These are phyloP conservation scores for Tenthredo livida DNA, from an alignment of 2,888 invertebrate genomes.

Conservation along the genomic window DNA sequence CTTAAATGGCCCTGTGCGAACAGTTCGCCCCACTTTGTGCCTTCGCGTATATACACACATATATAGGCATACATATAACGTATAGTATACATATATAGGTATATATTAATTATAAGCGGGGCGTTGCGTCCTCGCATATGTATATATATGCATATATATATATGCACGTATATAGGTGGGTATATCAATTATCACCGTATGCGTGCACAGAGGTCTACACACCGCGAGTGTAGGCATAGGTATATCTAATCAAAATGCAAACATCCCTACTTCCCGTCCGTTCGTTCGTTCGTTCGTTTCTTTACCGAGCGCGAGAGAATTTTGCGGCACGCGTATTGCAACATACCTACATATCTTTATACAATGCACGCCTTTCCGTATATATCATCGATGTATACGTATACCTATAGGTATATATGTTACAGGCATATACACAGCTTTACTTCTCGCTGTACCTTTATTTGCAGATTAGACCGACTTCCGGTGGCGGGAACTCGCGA, in stretches of 20 bases:
- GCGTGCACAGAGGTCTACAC: not conserved
- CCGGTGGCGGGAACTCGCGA: slow-evolving; percentile 9
- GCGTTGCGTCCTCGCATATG: not conserved
- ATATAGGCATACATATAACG: not conserved
- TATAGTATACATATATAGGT: not conserved
- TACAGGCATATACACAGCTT: not conserved
- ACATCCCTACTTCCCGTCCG: slow-evolving; percentile 18
- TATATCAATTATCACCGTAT: not conserved
- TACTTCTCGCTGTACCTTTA: not conserved
- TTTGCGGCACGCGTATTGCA: not conserved
- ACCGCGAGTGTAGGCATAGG: not conserved
- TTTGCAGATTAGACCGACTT: slow-evolving; percentile 2
- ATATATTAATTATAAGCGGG: not conserved
- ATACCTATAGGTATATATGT: not conserved
- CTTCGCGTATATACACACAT: not conserved
- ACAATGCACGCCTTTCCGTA: not conserved
- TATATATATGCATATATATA: not conserved
- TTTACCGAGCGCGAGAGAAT: not conserved
- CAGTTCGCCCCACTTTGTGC: slow-evolving; percentile 37
- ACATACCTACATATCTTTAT: not conserved
- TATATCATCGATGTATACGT: not conserved
- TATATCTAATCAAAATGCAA: slow-evolving; percentile 39
- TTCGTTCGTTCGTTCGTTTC: too few species aligned
- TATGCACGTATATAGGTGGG: not conserved
- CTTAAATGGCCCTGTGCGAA: slow-evolving; percentile 33